Conservation (phyloP, 1,140 invertebrate species). For the Pachyrhynchus sulphureomaculatus region DNA sequence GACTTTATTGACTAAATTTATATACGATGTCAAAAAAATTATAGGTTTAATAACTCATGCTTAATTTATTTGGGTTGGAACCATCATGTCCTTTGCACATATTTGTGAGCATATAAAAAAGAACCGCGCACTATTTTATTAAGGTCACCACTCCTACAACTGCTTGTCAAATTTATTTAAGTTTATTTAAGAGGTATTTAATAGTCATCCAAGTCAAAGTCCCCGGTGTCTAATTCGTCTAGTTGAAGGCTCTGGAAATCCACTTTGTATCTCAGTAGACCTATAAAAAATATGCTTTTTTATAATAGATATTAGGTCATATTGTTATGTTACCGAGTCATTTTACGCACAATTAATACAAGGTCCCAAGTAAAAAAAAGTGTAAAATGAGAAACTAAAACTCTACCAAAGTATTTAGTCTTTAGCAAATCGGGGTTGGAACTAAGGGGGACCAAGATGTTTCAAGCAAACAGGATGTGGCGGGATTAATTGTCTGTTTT, state of each 20-base stretch:
- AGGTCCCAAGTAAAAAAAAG: too few relatives aligned
- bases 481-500: too few relatives aligned
- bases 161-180: slow-evolving; percentile 25
- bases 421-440: too few relatives aligned
- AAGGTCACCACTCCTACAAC: slow-evolving; percentile 40
- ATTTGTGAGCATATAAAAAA: background rate
- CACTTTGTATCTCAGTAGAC: slow-evolving; percentile 96
- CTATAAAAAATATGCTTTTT: slow-evolving; percentile 59
- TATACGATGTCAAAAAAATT: background rate
- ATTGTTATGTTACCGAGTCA: too few relatives aligned
- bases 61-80: background rate
- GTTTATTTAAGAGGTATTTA: slow-evolving; percentile 55
- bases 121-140: slow-evolving; percentile 5
- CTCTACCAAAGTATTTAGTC: too few relatives aligned
- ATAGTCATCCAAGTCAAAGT: slow-evolving; percentile 92
- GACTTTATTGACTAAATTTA: background rate
- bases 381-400: too few relatives aligned
- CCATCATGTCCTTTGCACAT: background rate
- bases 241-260: slow-evolving; percentile 97
- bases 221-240: slow-evolving; percentile 79
- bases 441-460: too few relatives aligned
- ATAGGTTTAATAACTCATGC: background rate
- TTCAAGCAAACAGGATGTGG: too few relatives aligned
- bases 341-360: too few relatives aligned
- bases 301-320: too few relatives aligned